Evolutionary conservation across 2,797 vertebrate genomes (phyloP), one percentile per base, ranked within the genome.

Genomic region (Adelosebastes latens): DNA sequence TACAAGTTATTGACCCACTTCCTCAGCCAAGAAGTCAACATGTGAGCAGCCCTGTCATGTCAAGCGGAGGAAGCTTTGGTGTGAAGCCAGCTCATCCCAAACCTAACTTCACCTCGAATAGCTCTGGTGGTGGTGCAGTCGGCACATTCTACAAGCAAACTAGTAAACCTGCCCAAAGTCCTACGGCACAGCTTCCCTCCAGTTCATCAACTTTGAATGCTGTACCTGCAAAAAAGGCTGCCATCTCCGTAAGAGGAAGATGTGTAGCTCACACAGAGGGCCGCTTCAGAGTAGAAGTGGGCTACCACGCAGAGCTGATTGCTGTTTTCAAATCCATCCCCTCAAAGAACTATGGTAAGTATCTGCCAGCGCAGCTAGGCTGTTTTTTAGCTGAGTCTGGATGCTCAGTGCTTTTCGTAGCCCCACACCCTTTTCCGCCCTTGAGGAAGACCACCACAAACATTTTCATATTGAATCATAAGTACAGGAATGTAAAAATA

Each of bases 321-420:
- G 82, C 94, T 2, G 81, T 96, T 65, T 99, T 99, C 86, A 98
- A 98, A 94, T 96, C 88, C 55, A 94, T 99, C 22, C 96, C 97
- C 24, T 98, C 97, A 69, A 97, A 96, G 90, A 96, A 8, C 36
- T 99, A 98, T 22, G 98, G 98, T 98, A 91, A 96, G 96, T 65
- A 22, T 71, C 58, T 65, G n/a, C 31, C 25, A 4, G n/a, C 42
- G 25, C 5, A 64, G 0, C n/a, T 22, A 2, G 14, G 1, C 16
- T 46, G 18, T 79, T 68, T 72, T 55, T 18, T 4, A 55, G 55
- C 29, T 60, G 20, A 49, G 16, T 49, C 42, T 49, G 22, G 24
- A 34, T 83, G n/a, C 6, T 60, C n/a, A 12, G 3, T 53, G 18
- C 16, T 20, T 42, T 65, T 71, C 4, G 25, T 22, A 52, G 55